These are phyloP conservation scores for Linhomoeus sp. DNA, from an alignment of 2,888 invertebrate genomes.

Conservation along the genomic window DNA sequence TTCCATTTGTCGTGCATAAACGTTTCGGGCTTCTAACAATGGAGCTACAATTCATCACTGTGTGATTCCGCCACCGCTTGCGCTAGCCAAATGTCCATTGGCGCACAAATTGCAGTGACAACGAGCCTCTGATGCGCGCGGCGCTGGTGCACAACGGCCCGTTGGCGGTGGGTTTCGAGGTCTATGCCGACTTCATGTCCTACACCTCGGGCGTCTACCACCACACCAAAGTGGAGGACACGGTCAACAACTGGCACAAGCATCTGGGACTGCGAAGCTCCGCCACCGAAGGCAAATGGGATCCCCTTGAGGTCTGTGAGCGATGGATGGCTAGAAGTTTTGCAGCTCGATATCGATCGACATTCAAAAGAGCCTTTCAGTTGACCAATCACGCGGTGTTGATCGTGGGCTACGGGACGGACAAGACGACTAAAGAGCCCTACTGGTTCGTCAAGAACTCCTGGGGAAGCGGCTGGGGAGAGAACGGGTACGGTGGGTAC, in stretches of 20 bases:
- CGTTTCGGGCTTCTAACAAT: no score
- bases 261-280: neutral
- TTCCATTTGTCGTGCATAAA: no score
- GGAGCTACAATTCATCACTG: no score
- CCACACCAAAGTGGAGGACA: constrained; percentile 21
- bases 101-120: no score
- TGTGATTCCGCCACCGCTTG: no score
- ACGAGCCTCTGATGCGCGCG: constrained; percentile 32
- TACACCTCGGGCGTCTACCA: constrained; percentile 33
- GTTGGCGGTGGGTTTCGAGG: constrained; percentile 33
- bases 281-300: constrained; percentile 18
- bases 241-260: neutral
- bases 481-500: constrained; percentile 21
- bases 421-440: constrained; percentile 21
- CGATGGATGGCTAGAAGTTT: no score
- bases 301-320: constrained; percentile 29
- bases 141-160: constrained; percentile 33
- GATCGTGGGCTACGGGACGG: constrained; percentile 34
- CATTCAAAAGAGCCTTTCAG: constrained; percentile 25
- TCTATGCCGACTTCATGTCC: constrained; percentile 30
- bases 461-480: constrained; percentile 24
- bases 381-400: constrained; percentile 35
- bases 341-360: no score
- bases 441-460: constrained; percentile 33
- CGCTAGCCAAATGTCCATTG: no score